A percentile compares a stretch with the other conserved stretches of the same genome.
Conservation (phyloP, 2,888 invertebrate species). For the Scotopteryx bipunctaria region DNA sequence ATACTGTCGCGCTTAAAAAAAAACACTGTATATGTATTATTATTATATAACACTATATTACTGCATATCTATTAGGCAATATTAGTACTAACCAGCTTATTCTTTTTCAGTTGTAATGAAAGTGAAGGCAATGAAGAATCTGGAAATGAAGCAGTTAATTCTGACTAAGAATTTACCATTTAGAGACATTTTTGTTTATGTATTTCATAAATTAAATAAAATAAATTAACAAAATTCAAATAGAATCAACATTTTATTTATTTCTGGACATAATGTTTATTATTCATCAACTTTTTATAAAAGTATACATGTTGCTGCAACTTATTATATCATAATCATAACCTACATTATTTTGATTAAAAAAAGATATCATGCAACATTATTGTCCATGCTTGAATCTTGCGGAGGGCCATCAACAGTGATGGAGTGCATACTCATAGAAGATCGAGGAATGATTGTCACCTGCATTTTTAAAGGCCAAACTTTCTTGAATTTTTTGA, state of each 20-base stretch:
- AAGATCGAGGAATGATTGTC: conserved; percentile 52
- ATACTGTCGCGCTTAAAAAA: no score
- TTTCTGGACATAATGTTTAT: conserved; percentile 18
- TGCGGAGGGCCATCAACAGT: conserved; percentile 20
- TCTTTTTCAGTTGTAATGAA: conserved; percentile 39
- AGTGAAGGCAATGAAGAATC: conserved; percentile 28
- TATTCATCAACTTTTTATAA: conserved; percentile 17
- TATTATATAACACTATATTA: no score
- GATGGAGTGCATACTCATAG: conserved; percentile 38
- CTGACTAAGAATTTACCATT: no score
- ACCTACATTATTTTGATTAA: conserved; percentile 7
- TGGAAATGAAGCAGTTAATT: conserved; percentile 29
- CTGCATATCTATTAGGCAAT: no score
- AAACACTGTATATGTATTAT: no score
- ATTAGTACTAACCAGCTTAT: no score
- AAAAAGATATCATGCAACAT: conserved; percentile 11
- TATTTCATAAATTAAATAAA: no score
- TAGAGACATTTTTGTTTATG: no score
- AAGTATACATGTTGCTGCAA: conserved; percentile 19
- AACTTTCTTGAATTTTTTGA: conserved; percentile 76
- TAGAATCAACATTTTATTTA: conserved; percentile 28
- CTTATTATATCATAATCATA: no score
- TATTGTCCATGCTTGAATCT: conserved; percentile 23
- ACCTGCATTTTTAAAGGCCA: conserved; percentile 72
- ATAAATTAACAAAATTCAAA: no score